Conservation (phyloP, 2,888 invertebrate genomes). For the Sarcophaga variegata region DNA sequence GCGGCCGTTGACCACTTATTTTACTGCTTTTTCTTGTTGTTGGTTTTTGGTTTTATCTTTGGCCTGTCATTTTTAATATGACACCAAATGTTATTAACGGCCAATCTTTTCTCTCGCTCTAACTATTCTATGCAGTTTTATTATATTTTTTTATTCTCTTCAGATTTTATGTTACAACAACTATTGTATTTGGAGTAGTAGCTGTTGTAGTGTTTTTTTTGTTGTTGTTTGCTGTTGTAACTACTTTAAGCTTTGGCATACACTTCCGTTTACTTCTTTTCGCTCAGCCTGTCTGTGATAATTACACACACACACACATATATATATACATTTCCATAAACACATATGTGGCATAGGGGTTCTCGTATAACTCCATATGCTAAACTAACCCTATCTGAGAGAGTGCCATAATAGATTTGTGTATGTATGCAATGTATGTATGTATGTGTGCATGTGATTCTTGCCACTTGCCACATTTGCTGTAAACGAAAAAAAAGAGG, state of each 20-base stretch:
- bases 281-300: not conserved
- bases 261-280: constrained; percentile 39
- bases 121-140: constrained; percentile 53
- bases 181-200: not conserved
- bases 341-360: constrained; percentile 7
- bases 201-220: not conserved
- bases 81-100: constrained; percentile 65
- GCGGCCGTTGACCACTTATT: constrained; percentile 20
- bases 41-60: constrained; percentile 17
- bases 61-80: constrained; percentile 62
- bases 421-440: constrained; percentile 15
- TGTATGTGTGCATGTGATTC: not conserved
- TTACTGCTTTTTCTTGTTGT: constrained; percentile 22
- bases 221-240: not conserved
- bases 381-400: constrained; percentile 24
- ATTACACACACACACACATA: no score
- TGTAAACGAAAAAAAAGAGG: no score
- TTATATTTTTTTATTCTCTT: constrained; percentile 21
- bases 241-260: constrained; percentile 39
- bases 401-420: no score
- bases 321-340: no score
- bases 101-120: constrained; percentile 14
- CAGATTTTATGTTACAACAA: not conserved
- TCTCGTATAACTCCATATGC: constrained; percentile 37
- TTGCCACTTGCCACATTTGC: constrained; percentile 15